Conservation (phyloP, 2,113 vertebrate species). For the Brachyhypopomus occidentalis region DNA sequence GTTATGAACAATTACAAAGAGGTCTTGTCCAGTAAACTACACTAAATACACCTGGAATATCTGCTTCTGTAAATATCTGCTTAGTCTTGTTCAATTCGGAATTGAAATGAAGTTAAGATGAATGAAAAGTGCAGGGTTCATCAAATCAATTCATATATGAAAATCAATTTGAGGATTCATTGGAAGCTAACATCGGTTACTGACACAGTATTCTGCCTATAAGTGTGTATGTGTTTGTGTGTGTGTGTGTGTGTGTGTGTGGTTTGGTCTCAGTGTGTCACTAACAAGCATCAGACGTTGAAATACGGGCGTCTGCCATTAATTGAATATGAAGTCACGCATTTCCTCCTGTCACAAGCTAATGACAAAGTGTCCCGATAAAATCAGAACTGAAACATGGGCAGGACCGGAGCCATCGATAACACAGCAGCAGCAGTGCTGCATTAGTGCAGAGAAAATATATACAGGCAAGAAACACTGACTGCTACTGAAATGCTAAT, state of each 20-base stretch:
- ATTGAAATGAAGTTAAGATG: too few relatives aligned
- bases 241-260: not conserved
- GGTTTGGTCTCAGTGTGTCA: not conserved
- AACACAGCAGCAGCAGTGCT: conserved; percentile 5
- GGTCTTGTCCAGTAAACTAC: too few relatives aligned
- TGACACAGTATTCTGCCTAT: not conserved
- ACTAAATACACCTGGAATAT: not conserved
- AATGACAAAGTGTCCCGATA: conserved; percentile 34
- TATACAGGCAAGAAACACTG: not conserved
- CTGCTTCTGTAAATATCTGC: not conserved
- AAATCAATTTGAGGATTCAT: not conserved
- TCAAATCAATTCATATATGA: not conserved
- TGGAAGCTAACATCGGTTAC: not conserved
- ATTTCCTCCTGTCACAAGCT: conserved; percentile 35
- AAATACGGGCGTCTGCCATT: conserved; percentile 32
- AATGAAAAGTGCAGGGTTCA: not conserved
- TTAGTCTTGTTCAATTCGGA: not conserved
- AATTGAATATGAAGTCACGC: conserved; percentile 28
- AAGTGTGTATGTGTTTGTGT: not conserved
- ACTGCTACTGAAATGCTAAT: too few relatives aligned
- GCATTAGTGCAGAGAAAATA: conserved; percentile 13
- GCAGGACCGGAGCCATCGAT: conserved; percentile 26
- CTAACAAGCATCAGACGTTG: conserved; percentile 11
- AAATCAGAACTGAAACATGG: conserved; percentile 26
- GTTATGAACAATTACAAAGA: not conserved